Conservation (phyloP, 1,140 invertebrate genomes). For the Aradophagus sp. region DNA sequence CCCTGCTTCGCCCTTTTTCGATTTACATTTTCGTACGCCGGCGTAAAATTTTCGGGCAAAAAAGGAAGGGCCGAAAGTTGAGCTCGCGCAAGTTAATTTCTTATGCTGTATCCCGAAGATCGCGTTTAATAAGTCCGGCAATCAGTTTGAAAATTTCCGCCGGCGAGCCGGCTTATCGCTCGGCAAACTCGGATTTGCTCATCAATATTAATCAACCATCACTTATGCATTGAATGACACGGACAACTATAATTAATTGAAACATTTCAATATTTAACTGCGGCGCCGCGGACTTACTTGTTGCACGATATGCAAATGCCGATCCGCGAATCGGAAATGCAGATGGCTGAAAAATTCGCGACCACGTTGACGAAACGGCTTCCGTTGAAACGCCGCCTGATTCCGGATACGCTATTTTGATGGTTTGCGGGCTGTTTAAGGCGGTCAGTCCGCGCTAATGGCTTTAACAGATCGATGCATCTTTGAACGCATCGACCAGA, state of each 20-base stretch:
- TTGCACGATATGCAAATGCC: conserved; percentile 44
- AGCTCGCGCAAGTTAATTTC: conserved; percentile 25
- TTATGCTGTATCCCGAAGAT: conserved; percentile 29
- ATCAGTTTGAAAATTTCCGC: conserved; percentile 36
- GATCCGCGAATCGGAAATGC: conserved; percentile 32
- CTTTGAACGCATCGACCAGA: too few species aligned
- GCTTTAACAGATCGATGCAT: too few species aligned
- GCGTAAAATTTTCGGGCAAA: conserved; percentile 12
- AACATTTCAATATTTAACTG: conserved; percentile 45
- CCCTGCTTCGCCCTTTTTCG: conserved; percentile 11
- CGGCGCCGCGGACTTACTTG: conserved; percentile 33
- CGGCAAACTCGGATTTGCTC: conserved; percentile 24
- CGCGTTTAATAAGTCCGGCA: conserved; percentile 31
- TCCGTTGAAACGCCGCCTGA: too few species aligned
- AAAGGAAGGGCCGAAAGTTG: conserved; percentile 2
- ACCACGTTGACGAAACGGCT: conserved; percentile 1
- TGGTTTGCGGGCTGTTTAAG: too few species aligned
- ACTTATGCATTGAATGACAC: conserved; percentile 28
- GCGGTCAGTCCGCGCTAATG: too few species aligned
- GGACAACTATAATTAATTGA: conserved; percentile 48
- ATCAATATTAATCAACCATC: conserved; percentile 51
- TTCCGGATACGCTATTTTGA: too few species aligned
- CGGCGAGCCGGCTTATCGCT: conserved; percentile 22
- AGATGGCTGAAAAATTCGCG: conserved; percentile 24
- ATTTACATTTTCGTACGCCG: conserved; percentile 15